A percentile compares a stretch with the other conserved stretches of the same genome.
phyloP scores from a whole-genome alignment of 64 coral and sea anemone genomes.

The Pocillopora verrucosa region DNA sequence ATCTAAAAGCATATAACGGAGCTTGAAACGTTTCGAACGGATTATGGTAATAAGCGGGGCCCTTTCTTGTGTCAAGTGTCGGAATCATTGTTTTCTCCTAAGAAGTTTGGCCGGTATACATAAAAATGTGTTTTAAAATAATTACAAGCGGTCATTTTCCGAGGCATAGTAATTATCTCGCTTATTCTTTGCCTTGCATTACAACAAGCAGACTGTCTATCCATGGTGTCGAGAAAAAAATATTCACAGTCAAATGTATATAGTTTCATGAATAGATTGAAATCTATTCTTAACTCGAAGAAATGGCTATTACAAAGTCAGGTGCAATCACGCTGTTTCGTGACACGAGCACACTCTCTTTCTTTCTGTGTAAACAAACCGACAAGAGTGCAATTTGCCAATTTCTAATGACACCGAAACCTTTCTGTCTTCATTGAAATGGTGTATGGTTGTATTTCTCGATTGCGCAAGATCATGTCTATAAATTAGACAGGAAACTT shows the following conservation, averaged over 20 bases:
- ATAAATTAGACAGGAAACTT: too few relatives aligned
- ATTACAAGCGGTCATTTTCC: neutral
- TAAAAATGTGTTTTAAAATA: constrained; percentile 16
- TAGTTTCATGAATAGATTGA: neutral
- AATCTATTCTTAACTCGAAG: neutral
- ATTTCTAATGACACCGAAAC: too few relatives aligned
- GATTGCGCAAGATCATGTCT: too few relatives aligned
- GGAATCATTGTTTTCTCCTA: constrained; percentile 16
- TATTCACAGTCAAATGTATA: neutral
- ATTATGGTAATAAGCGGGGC: constrained; percentile 1
- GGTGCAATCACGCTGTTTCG: neutral
- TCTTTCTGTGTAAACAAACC: neutral
- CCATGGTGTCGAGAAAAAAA: neutral
- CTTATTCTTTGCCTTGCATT: neutral
- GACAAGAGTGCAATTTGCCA: neutral
- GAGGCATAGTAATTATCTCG: neutral
- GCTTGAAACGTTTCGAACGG: neutral
- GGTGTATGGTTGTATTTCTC: too few relatives aligned
- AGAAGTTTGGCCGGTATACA: neutral
- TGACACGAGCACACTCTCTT: neutral
- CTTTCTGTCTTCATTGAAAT: too few relatives aligned
- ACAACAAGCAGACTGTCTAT: neutral
- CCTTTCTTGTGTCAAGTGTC: neutral
- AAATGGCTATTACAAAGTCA: too few relatives aligned
- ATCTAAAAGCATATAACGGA: neutral